Evolutionary conservation across 2,888 invertebrate species (phyloP).

Genomic region (Macaria liturata): DNA sequence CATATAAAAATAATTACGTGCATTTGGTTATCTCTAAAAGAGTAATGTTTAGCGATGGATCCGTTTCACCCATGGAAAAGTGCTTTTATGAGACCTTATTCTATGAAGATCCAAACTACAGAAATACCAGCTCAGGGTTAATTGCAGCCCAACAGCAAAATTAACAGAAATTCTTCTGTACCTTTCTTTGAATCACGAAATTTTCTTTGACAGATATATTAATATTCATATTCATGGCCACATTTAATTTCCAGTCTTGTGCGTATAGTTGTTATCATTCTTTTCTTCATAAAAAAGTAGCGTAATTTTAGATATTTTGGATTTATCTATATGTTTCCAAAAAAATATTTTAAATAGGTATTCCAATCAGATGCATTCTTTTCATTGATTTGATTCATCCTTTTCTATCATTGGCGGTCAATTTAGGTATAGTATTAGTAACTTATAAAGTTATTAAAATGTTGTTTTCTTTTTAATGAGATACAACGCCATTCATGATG

Average conservation of each 20-base stretch:
- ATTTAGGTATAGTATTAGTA: too few relatives aligned
- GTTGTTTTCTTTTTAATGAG: constrained; percentile 1
- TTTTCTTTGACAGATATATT: too few relatives aligned
- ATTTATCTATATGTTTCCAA: too few relatives aligned
- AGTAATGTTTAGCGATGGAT: constrained; percentile 2
- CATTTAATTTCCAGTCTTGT: too few relatives aligned
- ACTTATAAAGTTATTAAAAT: background rate
- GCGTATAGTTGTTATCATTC: too few relatives aligned
- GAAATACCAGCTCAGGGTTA: constrained; percentile 9
- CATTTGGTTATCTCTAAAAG: background rate
- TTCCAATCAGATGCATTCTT: too few relatives aligned
- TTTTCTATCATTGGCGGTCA: too few relatives aligned
- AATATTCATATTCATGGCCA: too few relatives aligned
- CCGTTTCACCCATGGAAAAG: background rate
- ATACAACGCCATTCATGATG: constrained; percentile 19
- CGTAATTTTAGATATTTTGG: too few relatives aligned
- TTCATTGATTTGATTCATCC: too few relatives aligned
- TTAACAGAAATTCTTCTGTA: constrained; percentile 25
- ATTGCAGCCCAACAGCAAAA: constrained; percentile 17
- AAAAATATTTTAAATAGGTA: too few relatives aligned
- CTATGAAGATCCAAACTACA: constrained; percentile 4
- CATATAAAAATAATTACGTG: background rate
- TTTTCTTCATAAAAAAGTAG: too few relatives aligned
- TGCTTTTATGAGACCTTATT: background rate
- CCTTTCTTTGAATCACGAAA: constrained; percentile 13